Evolutionary conservation across 2,797 vertebrate species (phyloP).

Genomic region (Alauda arvensis): DNA sequence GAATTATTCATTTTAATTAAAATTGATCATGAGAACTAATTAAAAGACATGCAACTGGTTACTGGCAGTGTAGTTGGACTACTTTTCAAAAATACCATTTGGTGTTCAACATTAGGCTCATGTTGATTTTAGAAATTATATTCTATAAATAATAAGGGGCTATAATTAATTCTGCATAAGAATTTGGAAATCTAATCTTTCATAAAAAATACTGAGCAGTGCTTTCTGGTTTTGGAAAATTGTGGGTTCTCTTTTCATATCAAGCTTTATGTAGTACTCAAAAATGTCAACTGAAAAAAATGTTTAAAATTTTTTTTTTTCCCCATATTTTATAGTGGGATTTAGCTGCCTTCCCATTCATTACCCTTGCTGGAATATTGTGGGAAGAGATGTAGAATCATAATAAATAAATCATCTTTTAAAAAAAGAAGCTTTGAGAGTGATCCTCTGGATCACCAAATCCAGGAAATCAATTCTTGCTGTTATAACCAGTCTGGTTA

Average conservation of each 20-base stretch:
- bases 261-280: background rate
- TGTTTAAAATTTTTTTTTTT: background rate
- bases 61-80: background rate
- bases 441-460: background rate
- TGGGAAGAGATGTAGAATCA: rapidly evolving
- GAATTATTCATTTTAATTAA: constrained; percentile 62
- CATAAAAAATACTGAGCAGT: background rate
- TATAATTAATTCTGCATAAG: background rate
- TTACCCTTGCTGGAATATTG: background rate
- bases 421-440: background rate
- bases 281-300: background rate
- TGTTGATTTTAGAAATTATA: constrained; percentile 9
- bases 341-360: background rate
- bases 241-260: background rate
- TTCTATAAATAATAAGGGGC: background rate
- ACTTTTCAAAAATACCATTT: constrained; percentile 12
- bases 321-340: background rate
- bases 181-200: background rate
- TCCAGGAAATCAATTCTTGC: background rate
- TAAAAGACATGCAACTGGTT: constrained; percentile 41
- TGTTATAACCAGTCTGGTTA: background rate
- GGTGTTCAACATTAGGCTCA: background rate
- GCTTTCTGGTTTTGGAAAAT: background rate
- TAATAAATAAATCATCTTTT: background rate
- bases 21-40: constrained; percentile 48